A percentile compares a stretch with the other conserved stretches of the same genome.
phyloP scores from a whole-genome alignment of 2,113 vertebrate genomes.

The Anolis carolinensis region DNA sequence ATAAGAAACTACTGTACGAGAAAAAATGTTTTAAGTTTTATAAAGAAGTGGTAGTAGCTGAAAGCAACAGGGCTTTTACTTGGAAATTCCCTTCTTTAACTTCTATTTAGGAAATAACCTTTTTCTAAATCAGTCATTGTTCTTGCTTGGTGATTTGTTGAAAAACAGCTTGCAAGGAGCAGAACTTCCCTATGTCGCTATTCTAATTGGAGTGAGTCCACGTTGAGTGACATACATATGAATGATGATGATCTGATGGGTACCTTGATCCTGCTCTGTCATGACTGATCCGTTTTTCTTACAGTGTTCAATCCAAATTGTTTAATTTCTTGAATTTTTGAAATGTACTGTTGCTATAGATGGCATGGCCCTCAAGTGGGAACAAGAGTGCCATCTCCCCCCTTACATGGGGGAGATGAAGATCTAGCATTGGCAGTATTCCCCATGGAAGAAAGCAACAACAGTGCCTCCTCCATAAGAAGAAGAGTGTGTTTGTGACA shows the following conservation, averaged over 20 bases:
- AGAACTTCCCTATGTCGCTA: neutral
- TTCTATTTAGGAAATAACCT: conserved; percentile 65
- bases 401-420: too few species aligned
- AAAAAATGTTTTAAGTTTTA: conserved; percentile 48
- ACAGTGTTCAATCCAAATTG: neutral
- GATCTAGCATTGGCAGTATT: too few species aligned
- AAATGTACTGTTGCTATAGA: neutral
- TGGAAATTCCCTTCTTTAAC: conserved; percentile 69
- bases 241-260: too few species aligned
- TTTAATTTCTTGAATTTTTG: neutral
- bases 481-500: too few species aligned
- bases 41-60: conserved; percentile 46
- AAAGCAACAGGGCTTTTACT: conserved; percentile 46
- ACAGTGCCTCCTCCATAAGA: too few species aligned
- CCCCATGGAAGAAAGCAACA: too few species aligned
- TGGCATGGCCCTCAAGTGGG: too few species aligned
- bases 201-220: neutral
- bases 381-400: too few species aligned
- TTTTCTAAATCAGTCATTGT: conserved; percentile 61
- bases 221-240: neutral
- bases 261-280: neutral
- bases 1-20: neutral
- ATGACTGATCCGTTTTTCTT: neutral
- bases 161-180: conserved; percentile 32
- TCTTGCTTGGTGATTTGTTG: conserved; percentile 65